Evolutionary conservation across 2,113 vertebrate species (phyloP), one percentile per base, ranked within the genome.

Genomic region (Xenopus laevis): DNA sequence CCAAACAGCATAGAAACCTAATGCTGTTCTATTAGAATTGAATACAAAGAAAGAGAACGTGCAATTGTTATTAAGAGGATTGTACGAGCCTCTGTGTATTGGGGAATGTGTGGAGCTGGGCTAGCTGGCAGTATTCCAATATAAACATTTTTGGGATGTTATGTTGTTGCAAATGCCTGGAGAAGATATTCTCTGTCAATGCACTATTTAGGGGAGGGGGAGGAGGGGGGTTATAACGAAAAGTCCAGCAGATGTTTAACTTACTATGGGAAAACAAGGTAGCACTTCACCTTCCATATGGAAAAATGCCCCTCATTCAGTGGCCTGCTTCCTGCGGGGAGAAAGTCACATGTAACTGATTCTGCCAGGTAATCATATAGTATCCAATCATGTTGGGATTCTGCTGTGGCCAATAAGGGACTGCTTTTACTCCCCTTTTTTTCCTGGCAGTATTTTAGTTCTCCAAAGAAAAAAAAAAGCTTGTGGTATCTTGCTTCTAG

Each of bases 401-500:
- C 27, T 57, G 66, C 74, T 62, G 50, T 46, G 65, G 63, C 74
- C 74, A 77, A 77, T 77, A 57, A 68, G 67, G 74, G 33, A 70
- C 64, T 64, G 58, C 74, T 45, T 55, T 68, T 64, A 64, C 74
- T 76, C 74, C 74, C 67, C 74, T 67, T 52, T 77, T 77, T 77
- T 77, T 77, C 74, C 74, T 77, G 74, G 74, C 74, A 57, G 50
- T 70, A 52, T 70, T 69, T 70, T 67, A 70, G 66, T 77, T 77
- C 74, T 77, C 60, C 50, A 68, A 75, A 65, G 46, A n/a, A 23
- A 69, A 77, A 70, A 60, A 58, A 58, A 68, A 77, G 60, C 74
- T 77, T 77, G 74, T 61, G 74, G 74, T 77, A 77, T 77, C 74
- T 77, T 77, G 74, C 66, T 77, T 75, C 74, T 70, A 53, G 74